phyloP scores from a whole-genome alignment of 2,113 vertebrate species.

The Hirundichthys speculiger region DNA sequence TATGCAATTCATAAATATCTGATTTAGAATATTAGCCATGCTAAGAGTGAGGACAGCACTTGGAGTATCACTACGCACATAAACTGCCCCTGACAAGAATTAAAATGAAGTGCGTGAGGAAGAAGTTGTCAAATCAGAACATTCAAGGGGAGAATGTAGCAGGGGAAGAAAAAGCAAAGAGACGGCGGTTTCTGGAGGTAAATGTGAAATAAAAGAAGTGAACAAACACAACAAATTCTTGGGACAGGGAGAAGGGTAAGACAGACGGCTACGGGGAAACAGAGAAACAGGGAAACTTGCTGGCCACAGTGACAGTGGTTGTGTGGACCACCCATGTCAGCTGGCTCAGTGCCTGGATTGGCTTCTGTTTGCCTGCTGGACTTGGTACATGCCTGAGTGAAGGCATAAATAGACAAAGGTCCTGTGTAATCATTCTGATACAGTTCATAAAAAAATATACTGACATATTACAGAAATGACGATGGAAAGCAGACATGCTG shows the following conservation, averaged over 20 bases:
- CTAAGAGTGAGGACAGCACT: too few species aligned
- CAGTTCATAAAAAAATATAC: neutral
- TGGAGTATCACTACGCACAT: too few species aligned
- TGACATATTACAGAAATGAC: too few species aligned
- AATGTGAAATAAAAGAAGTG: neutral
- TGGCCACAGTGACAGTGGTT: conserved; percentile 44
- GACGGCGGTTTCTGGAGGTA: neutral
- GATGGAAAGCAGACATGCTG: too few species aligned
- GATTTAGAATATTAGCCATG: too few species aligned
- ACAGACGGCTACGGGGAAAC: conserved; percentile 14
- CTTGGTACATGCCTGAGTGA: conserved; percentile 33
- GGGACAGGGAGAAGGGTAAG: conserved; percentile 4
- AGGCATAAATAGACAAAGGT: conserved; percentile 38
- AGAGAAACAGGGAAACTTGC: conserved; percentile 35
- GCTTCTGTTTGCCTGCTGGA: conserved; percentile 36
- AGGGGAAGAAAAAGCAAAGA: neutral
- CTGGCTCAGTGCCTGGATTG: conserved; percentile 60
- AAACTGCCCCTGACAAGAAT: too few species aligned
- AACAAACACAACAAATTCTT: conserved; percentile 16
- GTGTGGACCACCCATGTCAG: conserved; percentile 76
- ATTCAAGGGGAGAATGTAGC: neutral
- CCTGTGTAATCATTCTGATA: conserved; percentile 37
- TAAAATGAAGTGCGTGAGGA: too few species aligned
- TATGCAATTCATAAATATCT: too few species aligned
- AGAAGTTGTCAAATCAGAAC: too few species aligned